Base-by-base conservation (phyloP, 2,113 vertebrate species). In the Saccopteryx leptura region DNA sequence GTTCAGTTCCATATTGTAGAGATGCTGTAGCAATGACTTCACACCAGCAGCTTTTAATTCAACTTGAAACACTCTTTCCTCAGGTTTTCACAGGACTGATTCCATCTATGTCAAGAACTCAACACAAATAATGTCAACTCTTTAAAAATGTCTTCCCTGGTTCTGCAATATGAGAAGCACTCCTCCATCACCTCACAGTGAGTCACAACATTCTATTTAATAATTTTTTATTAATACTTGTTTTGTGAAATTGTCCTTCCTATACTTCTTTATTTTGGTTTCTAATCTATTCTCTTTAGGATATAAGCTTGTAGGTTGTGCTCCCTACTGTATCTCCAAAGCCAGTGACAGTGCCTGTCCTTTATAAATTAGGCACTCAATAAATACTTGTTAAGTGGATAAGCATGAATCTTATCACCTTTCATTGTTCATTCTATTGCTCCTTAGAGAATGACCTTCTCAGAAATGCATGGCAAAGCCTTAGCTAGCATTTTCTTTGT, bases 371-470 rank as follows among this genome's bases (percentile, higher is more conserved):
- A 58, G 54, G 63, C 1, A 56, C 23, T 80, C 33, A 92, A 18
- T 82, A 75, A 80, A 82, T 84, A 81, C 68, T 39, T 92, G 56
- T 85, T 88, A 72, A 71, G 50, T 33, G 23, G 83, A 66, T 75
- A 84, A 61, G 9, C 31, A 18, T 79, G 15, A 69, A 50, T 87
- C 31, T 72, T 71, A 61, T 56, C 15, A 71, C 5, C 7, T 24
- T 68, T 89, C 28, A 18, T 48, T 39, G 28, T 79, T 74, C 58
- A 21, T 66, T 31, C 79, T 85, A 5, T 76, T 87, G 31, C 12
- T 96, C 66, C 50, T 84, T 75, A 66, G 79, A 23, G 48, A 78
- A 71, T 75, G 8, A 68, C 5, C 83, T 68, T 81, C 8, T 71
- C n/a, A 23, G 26, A n/a, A 81, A 76, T 66, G 3, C 18, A n/a